Conservation (phyloP, 2,113 vertebrate genomes). For the Tapirus terrestris region DNA sequence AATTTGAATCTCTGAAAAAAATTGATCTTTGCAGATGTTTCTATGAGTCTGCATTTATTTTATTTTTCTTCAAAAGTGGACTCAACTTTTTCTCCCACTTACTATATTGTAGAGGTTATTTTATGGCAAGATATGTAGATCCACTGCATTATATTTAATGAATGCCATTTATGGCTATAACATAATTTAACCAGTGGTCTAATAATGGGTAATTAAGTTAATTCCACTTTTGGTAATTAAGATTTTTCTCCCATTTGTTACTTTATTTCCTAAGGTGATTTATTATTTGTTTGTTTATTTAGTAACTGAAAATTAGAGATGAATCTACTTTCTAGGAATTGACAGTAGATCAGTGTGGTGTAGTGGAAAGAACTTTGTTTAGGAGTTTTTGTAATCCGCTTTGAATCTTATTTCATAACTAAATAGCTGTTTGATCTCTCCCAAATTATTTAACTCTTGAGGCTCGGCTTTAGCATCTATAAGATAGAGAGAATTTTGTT, state of each 20-base stretch:
- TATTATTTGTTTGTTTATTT: not conserved
- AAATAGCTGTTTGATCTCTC: not conserved
- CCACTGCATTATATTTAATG: not conserved
- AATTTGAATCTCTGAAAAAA: not conserved
- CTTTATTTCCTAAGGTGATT: not conserved
- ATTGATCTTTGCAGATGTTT: not conserved
- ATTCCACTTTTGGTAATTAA: not conserved
- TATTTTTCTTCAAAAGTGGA: not conserved
- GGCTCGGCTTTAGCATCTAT: not conserved
- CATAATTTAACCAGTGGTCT: not conserved
- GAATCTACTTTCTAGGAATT: slow-evolving; percentile 2
- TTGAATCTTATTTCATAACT: slow-evolving; percentile 16
- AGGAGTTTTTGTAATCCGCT: not conserved
- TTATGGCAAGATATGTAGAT: not conserved
- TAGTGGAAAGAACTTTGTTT: not conserved
- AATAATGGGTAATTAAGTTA: not conserved
- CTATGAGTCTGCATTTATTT: not conserved
- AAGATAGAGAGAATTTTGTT: not conserved
- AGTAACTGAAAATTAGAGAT: not conserved
- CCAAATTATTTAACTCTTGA: not conserved
- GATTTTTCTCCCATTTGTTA: not conserved
- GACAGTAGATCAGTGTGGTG: not conserved
- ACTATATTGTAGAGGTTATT: not conserved
- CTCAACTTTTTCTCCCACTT: not conserved
- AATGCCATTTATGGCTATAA: not conserved